Percentiles rank a stretch among this genome's conserved stretches.
These are phyloP conservation scores for Falco rusticolus DNA, from an alignment of 2,797 vertebrate species.

Conservation along the genomic window DNA sequence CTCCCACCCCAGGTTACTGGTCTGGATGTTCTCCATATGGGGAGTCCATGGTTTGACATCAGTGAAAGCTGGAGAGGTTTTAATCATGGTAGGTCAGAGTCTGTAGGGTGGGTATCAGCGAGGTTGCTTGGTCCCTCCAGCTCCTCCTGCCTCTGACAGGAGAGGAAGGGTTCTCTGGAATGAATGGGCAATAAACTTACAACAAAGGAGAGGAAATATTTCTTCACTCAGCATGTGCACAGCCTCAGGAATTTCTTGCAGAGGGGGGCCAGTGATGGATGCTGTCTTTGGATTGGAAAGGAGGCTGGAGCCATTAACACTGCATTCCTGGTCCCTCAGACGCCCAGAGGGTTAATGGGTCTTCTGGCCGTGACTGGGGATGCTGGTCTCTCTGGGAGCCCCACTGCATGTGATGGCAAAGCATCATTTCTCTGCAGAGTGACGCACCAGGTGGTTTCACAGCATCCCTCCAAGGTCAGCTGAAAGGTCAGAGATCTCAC, in stretches of 20 bases:
- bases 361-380: neutral
- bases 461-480: neutral
- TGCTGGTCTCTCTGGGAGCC: neutral
- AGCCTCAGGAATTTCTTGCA: neutral
- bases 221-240: neutral
- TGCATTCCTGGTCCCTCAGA: neutral
- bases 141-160: neutral
- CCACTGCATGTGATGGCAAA: accelerated
- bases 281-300: neutral
- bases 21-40: neutral
- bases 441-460: neutral
- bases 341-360: neutral
- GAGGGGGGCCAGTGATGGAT: neutral
- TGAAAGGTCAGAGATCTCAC: neutral
- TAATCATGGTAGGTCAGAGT: neutral
- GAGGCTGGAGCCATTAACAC: neutral
- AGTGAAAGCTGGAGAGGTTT: neutral
- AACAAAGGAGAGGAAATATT: neutral
- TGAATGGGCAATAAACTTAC: neutral
- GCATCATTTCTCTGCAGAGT: neutral
- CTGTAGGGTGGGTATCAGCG: neutral
- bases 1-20: neutral
- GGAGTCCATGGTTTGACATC: neutral
- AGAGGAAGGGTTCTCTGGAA: neutral
- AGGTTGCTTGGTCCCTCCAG: neutral